phyloP scores from a whole-genome alignment of 2,797 vertebrate genomes.

The Ispidina picta region DNA sequence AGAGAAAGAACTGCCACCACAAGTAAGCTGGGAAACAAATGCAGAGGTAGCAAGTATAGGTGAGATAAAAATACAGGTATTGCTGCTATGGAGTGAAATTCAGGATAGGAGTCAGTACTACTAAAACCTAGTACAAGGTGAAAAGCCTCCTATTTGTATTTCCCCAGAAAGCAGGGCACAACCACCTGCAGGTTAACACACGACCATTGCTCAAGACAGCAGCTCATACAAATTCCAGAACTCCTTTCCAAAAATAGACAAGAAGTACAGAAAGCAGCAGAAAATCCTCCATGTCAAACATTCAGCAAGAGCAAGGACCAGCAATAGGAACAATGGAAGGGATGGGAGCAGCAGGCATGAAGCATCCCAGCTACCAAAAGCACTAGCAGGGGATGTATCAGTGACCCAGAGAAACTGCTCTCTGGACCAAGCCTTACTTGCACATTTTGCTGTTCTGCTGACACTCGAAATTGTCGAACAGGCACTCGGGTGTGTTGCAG shows the following conservation, averaged over 20 bases:
- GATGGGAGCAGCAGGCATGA: neutral
- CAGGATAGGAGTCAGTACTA: neutral
- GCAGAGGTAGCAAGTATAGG: neutral
- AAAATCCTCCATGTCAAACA: neutral
- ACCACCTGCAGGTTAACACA: slow-evolving; percentile 6
- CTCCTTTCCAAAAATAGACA: neutral
- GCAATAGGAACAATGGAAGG: neutral
- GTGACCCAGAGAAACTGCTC: neutral
- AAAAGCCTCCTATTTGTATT: neutral
- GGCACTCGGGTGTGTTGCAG: slow-evolving; percentile 90
- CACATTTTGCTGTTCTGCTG: slow-evolving; percentile 75
- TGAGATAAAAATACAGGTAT: neutral
- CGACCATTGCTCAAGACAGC: neutral
- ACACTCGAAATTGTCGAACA: slow-evolving; percentile 89
- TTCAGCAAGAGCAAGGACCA: neutral
- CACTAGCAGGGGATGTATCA: neutral
- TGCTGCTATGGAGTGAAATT: neutral
- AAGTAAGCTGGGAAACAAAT: neutral
- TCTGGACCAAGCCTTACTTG: slow-evolving; percentile 83
- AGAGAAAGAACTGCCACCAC: neutral
- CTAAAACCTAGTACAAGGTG: neutral
- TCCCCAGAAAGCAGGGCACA: neutral
- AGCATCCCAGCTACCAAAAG: slow-evolving; percentile 10
- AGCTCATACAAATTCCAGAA: slow-evolving; percentile 10
- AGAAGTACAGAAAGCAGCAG: neutral